Evolutionary conservation across 1,140 invertebrate genomes (phyloP), one percentile per base, ranked within the genome.

Genomic region (Aethina tumida): DNA sequence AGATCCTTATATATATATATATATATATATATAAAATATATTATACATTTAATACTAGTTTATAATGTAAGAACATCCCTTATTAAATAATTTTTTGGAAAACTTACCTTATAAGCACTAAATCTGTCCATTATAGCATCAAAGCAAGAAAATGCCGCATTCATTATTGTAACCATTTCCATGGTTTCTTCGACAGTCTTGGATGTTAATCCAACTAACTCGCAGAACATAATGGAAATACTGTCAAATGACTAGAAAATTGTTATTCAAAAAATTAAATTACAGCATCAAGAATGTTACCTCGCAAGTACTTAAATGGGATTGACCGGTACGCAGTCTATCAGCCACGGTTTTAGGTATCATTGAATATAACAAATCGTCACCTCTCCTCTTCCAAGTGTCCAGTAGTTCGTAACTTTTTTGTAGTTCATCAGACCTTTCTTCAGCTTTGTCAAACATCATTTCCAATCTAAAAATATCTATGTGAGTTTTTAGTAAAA

Each of bases 361-460:
- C 89, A 95, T 93, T 2, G 90, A 91, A 58, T 94, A 95, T 0
- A 95, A 63, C 1, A 95, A 65, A 22, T 88, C 81, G 61, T 94
- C 88, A 0, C 86, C 84, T 45, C 80, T 74, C 34, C 79, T 77
- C 62, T 90, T 91, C 80, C 87, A 90, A 7, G 76, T 73, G 53
- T 92, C 86, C 4, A 79, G 61, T 5, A 85, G 62, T 25, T 73
- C 67, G 49, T 81, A 71, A 28, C 77, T 84, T 38, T 73, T 74
- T 52, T 86, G 79, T 30, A 87, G 54, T 29, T 84, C 79, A 41
- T 71, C 69, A 6, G 76, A 82, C 46, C 84, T 66, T 63, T 79
- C 71, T 52, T 86, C 81, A 3, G 81, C 79, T 39, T 80, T 75
- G 63, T 90, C 81, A 52, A 84, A 85, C 69, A 86, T 74, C 41